Percentiles rank a stretch among this genome's conserved stretches.
Conservation (phyloP, 2,888 invertebrate genomes). For the Athalia rosae region DNA sequence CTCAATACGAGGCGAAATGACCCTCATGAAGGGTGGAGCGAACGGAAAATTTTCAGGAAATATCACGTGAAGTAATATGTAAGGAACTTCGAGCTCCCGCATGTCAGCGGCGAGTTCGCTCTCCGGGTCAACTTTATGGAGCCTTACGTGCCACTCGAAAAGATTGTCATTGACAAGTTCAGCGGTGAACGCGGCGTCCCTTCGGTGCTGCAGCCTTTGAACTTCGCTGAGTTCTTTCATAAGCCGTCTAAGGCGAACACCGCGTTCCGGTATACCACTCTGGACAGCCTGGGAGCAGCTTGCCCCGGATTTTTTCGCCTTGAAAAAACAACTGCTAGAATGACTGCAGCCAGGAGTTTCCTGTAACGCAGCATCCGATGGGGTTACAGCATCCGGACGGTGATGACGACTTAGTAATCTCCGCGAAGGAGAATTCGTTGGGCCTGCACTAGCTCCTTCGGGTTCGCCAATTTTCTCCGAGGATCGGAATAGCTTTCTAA, state of each 20-base stretch:
- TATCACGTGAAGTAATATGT: constrained; percentile 86
- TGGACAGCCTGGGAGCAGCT: constrained; percentile 56
- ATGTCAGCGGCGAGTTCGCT: constrained; percentile 89
- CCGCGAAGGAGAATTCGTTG: constrained; percentile 79
- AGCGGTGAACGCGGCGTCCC: constrained; percentile 87
- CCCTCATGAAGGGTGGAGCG: constrained; percentile 87
- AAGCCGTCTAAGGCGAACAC: constrained; percentile 84
- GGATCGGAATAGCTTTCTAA: constrained; percentile 85
- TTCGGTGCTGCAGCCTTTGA: constrained; percentile 82
- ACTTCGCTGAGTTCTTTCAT: constrained; percentile 92
- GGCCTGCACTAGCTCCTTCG: constrained; percentile 75
- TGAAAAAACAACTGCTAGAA: constrained; percentile 65
- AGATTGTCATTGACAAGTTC: constrained; percentile 91
- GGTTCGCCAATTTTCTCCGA: constrained; percentile 82
- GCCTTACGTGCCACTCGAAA: constrained; percentile 91
- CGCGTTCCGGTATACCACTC: constrained; percentile 73
- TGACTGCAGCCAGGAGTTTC: constrained; percentile 66
- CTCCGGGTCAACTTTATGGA: constrained; percentile 88
- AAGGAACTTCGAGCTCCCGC: constrained; percentile 83
- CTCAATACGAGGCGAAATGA: constrained; percentile 83
- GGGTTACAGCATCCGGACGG: constrained; percentile 69
- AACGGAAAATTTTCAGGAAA: constrained; percentile 94
- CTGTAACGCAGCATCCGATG: constrained; percentile 64
- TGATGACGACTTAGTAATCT: constrained; percentile 73
- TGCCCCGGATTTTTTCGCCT: constrained; percentile 64